phyloP scores from a whole-genome alignment of 1,140 invertebrate genomes.

The Bombus fervidus region DNA sequence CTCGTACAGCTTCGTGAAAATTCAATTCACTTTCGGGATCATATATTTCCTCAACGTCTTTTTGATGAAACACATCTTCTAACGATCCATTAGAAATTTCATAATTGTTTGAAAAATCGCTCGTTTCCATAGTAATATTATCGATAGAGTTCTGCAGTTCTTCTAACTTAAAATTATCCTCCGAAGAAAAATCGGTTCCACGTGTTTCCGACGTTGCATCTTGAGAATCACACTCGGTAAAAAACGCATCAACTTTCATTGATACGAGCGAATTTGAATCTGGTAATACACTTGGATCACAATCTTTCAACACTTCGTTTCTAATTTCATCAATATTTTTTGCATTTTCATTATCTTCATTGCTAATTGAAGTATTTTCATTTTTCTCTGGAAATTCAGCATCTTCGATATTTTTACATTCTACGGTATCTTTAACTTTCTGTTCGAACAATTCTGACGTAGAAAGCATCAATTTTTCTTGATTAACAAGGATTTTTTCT shows the following conservation, averaged over 20 bases:
- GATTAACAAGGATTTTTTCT: constrained; percentile 25
- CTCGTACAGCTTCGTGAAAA: constrained; percentile 75
- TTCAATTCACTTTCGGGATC: constrained; percentile 35
- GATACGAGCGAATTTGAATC: neutral
- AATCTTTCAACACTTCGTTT: neutral
- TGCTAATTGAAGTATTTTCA: neutral
- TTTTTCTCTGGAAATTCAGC: neutral
- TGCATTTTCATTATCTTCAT: neutral
- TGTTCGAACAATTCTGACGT: neutral
- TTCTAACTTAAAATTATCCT: constrained; percentile 17
- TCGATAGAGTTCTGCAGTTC: constrained; percentile 22
- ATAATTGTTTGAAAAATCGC: neutral
- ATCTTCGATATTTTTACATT: neutral
- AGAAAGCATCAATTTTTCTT: neutral
- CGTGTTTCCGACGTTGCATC: constrained; percentile 29
- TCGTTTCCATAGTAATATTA: neutral
- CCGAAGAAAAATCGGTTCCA: neutral
- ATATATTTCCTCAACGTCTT: neutral
- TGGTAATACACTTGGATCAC: neutral
- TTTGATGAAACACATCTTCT: neutral
- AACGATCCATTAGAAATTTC: neutral
- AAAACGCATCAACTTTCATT: neutral
- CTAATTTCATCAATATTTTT: neutral
- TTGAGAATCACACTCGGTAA: neutral
- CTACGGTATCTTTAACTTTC: neutral